These are phyloP conservation scores for Cynopterus brachyotis DNA, from an alignment of 2,113 vertebrate genomes.

Conservation along the genomic window DNA sequence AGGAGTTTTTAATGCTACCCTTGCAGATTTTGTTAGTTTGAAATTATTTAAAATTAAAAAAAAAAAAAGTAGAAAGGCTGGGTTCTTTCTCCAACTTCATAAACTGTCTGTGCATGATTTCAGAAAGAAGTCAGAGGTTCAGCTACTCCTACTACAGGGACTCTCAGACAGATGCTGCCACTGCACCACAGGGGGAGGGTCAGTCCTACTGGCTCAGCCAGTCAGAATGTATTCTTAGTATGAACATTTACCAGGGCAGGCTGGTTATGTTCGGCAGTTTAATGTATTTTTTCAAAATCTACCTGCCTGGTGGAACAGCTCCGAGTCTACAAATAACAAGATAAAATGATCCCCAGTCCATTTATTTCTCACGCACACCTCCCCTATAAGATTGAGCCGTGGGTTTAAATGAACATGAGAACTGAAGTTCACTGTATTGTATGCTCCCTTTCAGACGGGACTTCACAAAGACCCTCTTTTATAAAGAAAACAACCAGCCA, in stretches of 20 bases:
- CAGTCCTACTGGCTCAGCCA: neutral
- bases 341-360: slow-evolving; percentile 12
- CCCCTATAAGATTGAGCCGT: neutral
- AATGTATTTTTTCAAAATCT: slow-evolving; percentile 43
- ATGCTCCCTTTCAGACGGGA: slow-evolving; percentile 69
- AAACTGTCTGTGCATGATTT: neutral
- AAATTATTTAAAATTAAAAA: slow-evolving; percentile 14
- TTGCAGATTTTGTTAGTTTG: neutral
- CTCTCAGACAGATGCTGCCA: neutral
- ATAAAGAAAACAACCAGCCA: slow-evolving; percentile 82
- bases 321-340: neutral
- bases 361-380: neutral
- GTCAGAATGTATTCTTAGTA: neutral
- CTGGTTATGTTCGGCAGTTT: slow-evolving; percentile 9
- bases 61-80: neutral
- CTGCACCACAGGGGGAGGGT: neutral
- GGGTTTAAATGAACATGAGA: slow-evolving; percentile 38
- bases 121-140: neutral
- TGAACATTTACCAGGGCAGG: neutral
- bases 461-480: slow-evolving; percentile 78
- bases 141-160: too few species aligned
- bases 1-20: neutral
- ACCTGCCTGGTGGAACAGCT: neutral
- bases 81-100: neutral
- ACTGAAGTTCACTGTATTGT: slow-evolving; percentile 35